Conservation (phyloP, 2,113 vertebrate genomes). For the Lamprologus tigripictilis region DNA sequence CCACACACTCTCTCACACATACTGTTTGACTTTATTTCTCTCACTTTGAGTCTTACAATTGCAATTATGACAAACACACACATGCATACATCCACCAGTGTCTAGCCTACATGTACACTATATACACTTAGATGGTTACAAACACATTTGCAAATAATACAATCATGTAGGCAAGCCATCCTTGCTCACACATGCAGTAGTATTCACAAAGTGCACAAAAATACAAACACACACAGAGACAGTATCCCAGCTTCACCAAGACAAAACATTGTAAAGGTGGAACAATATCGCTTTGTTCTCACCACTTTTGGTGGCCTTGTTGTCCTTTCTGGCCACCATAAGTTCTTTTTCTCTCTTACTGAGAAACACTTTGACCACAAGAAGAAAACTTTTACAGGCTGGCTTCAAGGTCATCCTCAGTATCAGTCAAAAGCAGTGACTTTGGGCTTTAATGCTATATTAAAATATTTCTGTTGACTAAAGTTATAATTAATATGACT, state of each 20-base stretch:
- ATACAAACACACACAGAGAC: background rate
- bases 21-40: background rate
- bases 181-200: background rate
- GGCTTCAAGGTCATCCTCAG: background rate
- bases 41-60: background rate
- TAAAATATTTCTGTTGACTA: background rate
- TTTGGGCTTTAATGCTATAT: background rate
- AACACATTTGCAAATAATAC: background rate
- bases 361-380: background rate
- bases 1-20: background rate
- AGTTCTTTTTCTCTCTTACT: background rate
- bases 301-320: background rate
- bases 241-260: background rate
- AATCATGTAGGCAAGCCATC: background rate
- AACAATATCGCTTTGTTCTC: background rate
- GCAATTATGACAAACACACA: background rate
- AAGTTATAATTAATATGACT: background rate
- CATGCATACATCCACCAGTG: background rate
- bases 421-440: background rate
- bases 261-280: background rate
- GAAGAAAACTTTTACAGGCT: background rate
- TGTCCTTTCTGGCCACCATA: background rate
- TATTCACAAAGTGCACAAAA: background rate
- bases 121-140: background rate
- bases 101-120: background rate